Percentiles rank a stretch among this genome's conserved stretches.
Conservation (phyloP, 2,888 invertebrate genomes). For the Caenorhabditis sp. region DNA sequence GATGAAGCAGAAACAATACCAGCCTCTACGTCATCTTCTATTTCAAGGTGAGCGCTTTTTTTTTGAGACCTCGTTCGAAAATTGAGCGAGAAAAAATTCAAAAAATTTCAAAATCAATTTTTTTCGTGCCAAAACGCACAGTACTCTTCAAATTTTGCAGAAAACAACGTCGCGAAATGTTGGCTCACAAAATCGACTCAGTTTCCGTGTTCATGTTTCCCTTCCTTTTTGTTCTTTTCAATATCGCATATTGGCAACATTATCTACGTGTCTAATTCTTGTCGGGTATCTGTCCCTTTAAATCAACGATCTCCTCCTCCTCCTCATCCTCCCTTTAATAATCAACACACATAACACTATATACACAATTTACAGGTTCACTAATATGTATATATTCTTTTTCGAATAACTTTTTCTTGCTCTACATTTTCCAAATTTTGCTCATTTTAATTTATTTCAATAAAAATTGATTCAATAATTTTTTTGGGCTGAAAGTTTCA, state of each 20-base stretch:
- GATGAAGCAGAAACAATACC: constrained; percentile 41
- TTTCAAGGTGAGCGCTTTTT: constrained; percentile 26
- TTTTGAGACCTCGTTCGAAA: not conserved
- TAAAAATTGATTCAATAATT: too few species aligned
- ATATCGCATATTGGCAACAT: constrained; percentile 73
- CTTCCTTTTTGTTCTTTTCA: constrained; percentile 71
- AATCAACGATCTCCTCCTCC: too few species aligned
- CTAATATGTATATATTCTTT: too few species aligned
- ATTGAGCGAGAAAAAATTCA: too few species aligned
- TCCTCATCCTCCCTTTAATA: too few species aligned
- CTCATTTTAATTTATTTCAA: constrained; percentile 2
- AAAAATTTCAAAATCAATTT: too few species aligned
- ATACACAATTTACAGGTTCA: too few species aligned
- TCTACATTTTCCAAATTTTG: not conserved
- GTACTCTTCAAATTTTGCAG: constrained; percentile 11
- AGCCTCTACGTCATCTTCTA: constrained; percentile 24
- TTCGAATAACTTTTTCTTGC: not conserved
- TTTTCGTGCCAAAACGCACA: too few species aligned
- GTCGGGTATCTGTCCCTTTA: constrained; percentile 6
- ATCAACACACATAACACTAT: too few species aligned
- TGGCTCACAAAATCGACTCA: constrained; percentile 67
- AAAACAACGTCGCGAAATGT: constrained; percentile 53
- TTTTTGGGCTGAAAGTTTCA: not conserved
- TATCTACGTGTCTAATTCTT: constrained; percentile 55
- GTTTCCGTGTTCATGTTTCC: constrained; percentile 65